Evolutionary conservation across 2,888 invertebrate genomes (phyloP), one percentile per base, ranked within the genome.

Genomic region (Tetheella fluctuosa): DNA sequence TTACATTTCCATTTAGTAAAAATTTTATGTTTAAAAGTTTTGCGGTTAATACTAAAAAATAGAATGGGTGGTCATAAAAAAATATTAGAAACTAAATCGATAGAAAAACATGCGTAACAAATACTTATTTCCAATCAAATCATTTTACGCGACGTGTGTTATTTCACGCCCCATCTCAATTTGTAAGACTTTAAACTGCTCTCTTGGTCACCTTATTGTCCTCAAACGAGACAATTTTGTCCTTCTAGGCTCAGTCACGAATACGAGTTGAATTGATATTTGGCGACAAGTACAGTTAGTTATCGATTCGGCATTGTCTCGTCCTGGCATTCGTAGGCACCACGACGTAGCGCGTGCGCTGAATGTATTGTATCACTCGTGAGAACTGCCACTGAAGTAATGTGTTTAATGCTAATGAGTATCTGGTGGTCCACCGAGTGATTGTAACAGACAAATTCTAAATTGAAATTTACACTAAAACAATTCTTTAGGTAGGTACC

Each of bases 281-380:
- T 85, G 89, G 86, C 81, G 79, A 78, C 79, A 71, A 76, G 83
- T 84, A 90, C 91, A 88, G 91, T 91, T 91, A 91, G 77, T 89
- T 89, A 88, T 86, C 80, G 86, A 91, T 90, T 90, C 86, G 89
- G 88, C 85, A 89, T 87, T 89, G 89, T 81, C 81, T 85, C 79
- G 82, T 81, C 81, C 79, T 84, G 86, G 86, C 88, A 88, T 87
- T 86, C 84, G 74, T 73, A 80, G 82, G 74, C 77, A 76, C 69
- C 76, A 70, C 76, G 73, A 62, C 59, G 57, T 6, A 34, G 79
- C 74, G 78, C 91, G 91, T 91, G 91, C 73, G 59, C 71, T 55
- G 91, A 89, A 91, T 91, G 73, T 73, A 77, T 80, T 77, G 73
- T 73, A 70, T 59, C 68, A 69, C 70, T 85, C 90, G 90, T 92